phyloP scores from a whole-genome alignment of 1,140 invertebrate genomes.

The Cotesia vestalis region DNA sequence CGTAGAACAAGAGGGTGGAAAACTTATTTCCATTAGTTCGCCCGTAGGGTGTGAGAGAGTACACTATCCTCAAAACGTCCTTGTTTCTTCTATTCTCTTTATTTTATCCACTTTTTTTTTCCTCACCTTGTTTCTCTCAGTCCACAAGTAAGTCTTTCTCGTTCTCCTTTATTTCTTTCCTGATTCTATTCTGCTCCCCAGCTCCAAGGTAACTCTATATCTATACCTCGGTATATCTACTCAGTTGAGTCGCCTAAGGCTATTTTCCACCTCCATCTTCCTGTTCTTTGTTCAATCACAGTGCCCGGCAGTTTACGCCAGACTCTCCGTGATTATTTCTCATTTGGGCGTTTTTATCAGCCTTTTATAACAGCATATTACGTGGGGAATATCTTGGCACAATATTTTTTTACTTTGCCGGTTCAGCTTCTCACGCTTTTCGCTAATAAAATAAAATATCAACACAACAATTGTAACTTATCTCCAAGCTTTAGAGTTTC shows the following conservation, averaged over 20 bases:
- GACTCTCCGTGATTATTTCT: conserved; percentile 50
- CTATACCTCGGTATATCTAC: not conserved
- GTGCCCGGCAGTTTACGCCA: conserved; percentile 21
- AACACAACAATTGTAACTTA: too few relatives aligned
- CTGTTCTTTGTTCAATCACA: conserved; percentile 23
- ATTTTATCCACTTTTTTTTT: conserved; percentile 36
- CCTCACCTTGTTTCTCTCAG: conserved; percentile 32
- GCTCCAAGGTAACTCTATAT: too few relatives aligned
- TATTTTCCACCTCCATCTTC: conserved; percentile 22
- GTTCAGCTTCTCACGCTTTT: not conserved
- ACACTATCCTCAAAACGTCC: conserved; percentile 42
- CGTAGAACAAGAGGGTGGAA: conserved; percentile 37
- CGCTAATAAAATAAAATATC: not conserved
- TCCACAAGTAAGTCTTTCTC: conserved; percentile 1
- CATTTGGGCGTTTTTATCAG: conserved; percentile 52
- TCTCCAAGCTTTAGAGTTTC: too few relatives aligned
- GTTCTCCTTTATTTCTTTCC: not conserved
- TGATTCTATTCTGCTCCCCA: too few relatives aligned
- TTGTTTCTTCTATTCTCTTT: conserved; percentile 36
- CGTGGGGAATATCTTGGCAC: conserved; percentile 28
- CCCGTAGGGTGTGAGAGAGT: conserved; percentile 13
- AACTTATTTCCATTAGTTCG: conserved; percentile 58
- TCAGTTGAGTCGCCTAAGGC: not conserved
- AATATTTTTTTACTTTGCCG: not conserved
- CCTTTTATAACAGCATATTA: conserved; percentile 42